phyloP scores from a whole-genome alignment of 2,888 invertebrate species.

The Drosophila kambysellisi region DNA sequence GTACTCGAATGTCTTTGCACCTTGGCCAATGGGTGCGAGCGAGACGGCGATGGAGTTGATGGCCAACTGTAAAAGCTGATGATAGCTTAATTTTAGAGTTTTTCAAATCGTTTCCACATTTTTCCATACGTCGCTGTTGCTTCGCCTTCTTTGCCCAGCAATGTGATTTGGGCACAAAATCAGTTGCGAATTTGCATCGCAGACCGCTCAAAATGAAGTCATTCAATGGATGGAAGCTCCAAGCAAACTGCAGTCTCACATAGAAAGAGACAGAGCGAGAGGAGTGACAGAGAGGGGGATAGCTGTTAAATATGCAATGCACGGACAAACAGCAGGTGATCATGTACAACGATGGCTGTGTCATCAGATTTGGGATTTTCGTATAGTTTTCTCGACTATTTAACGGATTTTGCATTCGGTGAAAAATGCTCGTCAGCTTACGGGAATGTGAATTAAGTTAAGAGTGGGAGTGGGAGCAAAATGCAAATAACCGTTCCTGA shows the following conservation, averaged over 20 bases:
- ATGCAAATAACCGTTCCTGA: conserved; percentile 12
- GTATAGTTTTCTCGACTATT: conserved; percentile 9
- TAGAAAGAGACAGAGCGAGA: neutral
- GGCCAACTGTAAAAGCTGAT: conserved; percentile 77
- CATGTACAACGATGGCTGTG: conserved; percentile 36
- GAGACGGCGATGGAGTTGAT: conserved; percentile 39
- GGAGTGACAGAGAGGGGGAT: neutral
- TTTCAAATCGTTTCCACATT: conserved; percentile 73
- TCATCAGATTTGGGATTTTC: conserved; percentile 48
- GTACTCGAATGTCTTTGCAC: conserved; percentile 47
- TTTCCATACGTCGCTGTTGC: conserved; percentile 43
- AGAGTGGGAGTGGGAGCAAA: neutral
- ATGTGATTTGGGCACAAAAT: conserved; percentile 77
- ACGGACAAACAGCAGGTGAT: conserved; percentile 51
- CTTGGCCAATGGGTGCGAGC: conserved; percentile 23
- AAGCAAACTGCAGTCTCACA: neutral
- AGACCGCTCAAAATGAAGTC: conserved; percentile 69
- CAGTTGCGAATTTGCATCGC: conserved; percentile 76
- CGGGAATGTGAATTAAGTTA: neutral
- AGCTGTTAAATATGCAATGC: conserved; percentile 54
- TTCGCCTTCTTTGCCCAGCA: conserved; percentile 24
- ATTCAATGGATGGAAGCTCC: conserved; percentile 44
- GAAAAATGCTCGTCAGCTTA: neutral
- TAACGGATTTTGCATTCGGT: conserved; percentile 2
- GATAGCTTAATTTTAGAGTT: conserved; percentile 80